Conservation (phyloP, 2,113 vertebrate species). For the Megalops atlanticus region DNA sequence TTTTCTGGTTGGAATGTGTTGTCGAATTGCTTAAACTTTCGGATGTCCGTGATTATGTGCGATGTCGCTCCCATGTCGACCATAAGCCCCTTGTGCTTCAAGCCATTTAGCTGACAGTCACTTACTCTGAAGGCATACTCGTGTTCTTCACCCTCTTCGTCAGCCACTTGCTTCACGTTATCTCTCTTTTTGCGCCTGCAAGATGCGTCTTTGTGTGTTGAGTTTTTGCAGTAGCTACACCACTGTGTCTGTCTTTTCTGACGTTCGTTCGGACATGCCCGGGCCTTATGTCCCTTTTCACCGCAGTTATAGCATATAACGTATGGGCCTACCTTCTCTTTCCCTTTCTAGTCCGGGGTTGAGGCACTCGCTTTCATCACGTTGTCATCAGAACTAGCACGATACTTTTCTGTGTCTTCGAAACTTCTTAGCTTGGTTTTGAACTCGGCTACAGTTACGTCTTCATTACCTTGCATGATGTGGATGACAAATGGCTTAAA, state of each 20-base stretch:
- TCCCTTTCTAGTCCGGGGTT: too few species aligned
- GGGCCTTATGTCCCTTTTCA: slow-evolving; percentile 15
- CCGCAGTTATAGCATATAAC: slow-evolving; percentile 9
- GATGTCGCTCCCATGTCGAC: slow-evolving; percentile 3
- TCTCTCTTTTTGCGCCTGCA: slow-evolving; percentile 19
- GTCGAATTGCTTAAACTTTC: not conserved
- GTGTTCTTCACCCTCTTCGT: slow-evolving; percentile 2
- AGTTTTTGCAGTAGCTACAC: slow-evolving; percentile 9
- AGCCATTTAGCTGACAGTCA: not conserved
- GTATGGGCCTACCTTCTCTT: not conserved
- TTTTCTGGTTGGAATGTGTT: not conserved
- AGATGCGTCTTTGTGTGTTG: slow-evolving; percentile 9
- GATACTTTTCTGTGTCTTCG: slow-evolving; percentile 17
- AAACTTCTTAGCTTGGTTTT: slow-evolving; percentile 14
- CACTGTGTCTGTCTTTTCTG: slow-evolving; percentile 7
- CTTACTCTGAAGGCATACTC: slow-evolving; percentile 6
- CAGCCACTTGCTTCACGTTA: slow-evolving; percentile 3
- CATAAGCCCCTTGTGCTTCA: not conserved
- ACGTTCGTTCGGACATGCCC: slow-evolving; percentile 4
- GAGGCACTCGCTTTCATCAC: too few species aligned
- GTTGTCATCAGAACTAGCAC: not conserved
- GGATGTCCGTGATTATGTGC: not conserved
- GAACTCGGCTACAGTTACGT: slow-evolving; percentile 15
- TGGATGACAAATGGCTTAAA: slow-evolving; percentile 19
- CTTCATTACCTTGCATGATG: slow-evolving; percentile 9